A percentile compares a stretch with the other conserved stretches of the same genome.
Evolutionary conservation across 2,113 vertebrate genomes (phyloP).

Genomic region (Pangasianodon gigas): DNA sequence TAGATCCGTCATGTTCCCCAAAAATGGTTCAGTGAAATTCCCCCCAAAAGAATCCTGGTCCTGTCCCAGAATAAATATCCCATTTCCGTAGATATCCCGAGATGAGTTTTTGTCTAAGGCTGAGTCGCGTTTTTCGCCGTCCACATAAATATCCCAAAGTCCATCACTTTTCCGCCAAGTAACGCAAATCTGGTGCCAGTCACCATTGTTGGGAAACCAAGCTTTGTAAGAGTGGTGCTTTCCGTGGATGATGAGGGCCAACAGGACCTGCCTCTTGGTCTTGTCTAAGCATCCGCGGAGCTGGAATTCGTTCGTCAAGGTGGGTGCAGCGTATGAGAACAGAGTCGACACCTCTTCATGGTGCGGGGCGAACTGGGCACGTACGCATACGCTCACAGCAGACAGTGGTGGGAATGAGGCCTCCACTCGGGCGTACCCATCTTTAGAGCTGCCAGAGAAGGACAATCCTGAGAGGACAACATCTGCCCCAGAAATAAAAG

Average conservation of each 20-base stretch:
- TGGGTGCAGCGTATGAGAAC: conserved; percentile 80
- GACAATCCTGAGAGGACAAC: conserved; percentile 66
- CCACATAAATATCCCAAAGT: conserved; percentile 78
- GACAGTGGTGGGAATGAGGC: conserved; percentile 71
- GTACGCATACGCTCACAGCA: conserved; percentile 78
- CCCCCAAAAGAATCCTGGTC: conserved; percentile 90
- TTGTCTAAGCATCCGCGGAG: conserved; percentile 75
- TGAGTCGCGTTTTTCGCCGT: conserved; percentile 69
- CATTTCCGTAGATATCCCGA: conserved; percentile 74
- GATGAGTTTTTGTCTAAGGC: conserved; percentile 61
- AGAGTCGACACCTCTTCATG: conserved; percentile 74
- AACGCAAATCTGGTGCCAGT: conserved; percentile 87
- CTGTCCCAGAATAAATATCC: conserved; percentile 86
- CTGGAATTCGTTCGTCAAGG: conserved; percentile 85
- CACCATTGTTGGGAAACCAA: conserved; percentile 72
- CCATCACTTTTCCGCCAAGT: conserved; percentile 75
- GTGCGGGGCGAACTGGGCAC: conserved; percentile 80
- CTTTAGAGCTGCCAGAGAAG: conserved; percentile 76
- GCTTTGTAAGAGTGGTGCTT: conserved; percentile 82
- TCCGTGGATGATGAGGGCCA: conserved; percentile 82
- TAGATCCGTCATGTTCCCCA: conserved; percentile 85
- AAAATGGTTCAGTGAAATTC: conserved; percentile 87
- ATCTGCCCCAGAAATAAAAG: conserved; percentile 32
- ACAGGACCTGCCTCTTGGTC: conserved; percentile 68
- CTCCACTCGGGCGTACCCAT: conserved; percentile 74